These are phyloP conservation scores for Caenorhabditis imperialis DNA, from an alignment of 2,888 invertebrate species.

Conservation along the genomic window DNA sequence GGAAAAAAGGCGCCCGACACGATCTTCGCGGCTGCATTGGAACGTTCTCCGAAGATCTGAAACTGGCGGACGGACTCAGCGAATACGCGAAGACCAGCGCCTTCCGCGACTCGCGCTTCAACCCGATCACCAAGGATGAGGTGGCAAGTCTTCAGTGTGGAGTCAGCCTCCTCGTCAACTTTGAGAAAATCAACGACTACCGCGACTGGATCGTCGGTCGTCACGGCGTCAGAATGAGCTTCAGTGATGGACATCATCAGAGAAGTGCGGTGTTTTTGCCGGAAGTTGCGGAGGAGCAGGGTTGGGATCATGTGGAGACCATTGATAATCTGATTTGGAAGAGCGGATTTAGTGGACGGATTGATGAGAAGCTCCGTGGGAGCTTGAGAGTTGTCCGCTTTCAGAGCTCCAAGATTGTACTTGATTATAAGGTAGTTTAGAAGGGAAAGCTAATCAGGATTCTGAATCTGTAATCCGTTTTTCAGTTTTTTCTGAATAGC, in stretches of 20 bases:
- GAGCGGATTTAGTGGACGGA: slow-evolving; percentile 92
- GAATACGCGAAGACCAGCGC: slow-evolving; percentile 81
- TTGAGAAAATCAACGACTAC: slow-evolving; percentile 94
- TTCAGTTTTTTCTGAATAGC: too few species aligned
- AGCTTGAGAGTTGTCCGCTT: slow-evolving; percentile 70
- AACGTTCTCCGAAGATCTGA: slow-evolving; percentile 83
- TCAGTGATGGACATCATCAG: slow-evolving; percentile 85
- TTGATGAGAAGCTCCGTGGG: slow-evolving; percentile 79
- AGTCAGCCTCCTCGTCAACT: slow-evolving; percentile 92
- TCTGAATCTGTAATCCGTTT: too few species aligned
- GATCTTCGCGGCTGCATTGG: slow-evolving; percentile 97
- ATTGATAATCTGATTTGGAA: slow-evolving; percentile 97
- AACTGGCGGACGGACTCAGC: slow-evolving; percentile 62
- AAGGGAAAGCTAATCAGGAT: too few species aligned
- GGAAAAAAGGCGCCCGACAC: slow-evolving; percentile 96
- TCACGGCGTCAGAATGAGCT: slow-evolving; percentile 94
- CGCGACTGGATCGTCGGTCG: slow-evolving; percentile 91
- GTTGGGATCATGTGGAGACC: slow-evolving; percentile 99
- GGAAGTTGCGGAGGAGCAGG: slow-evolving; percentile 97
- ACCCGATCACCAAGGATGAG: slow-evolving; percentile 93
- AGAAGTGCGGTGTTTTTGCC: slow-evolving; percentile 98
- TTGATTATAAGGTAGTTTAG: slow-evolving; percentile 71
- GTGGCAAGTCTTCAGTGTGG: slow-evolving; percentile 83
- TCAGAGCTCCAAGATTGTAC: slow-evolving; percentile 70
- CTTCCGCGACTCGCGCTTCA: slow-evolving; percentile 95